phyloP scores from a whole-genome alignment of 2,888 invertebrate genomes.

The Anorthoa munda region DNA sequence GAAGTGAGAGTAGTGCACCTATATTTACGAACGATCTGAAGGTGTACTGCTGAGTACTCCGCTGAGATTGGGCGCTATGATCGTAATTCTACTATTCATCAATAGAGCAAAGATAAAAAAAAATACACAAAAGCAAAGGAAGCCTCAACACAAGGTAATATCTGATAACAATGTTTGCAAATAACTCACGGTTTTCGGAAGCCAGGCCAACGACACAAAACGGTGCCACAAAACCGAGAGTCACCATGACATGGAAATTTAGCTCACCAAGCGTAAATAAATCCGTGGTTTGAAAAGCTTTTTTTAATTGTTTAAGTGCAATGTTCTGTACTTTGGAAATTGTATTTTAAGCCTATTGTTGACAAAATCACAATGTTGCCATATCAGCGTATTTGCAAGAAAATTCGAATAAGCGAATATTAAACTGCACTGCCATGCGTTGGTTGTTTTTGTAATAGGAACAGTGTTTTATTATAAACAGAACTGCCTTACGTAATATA shows the following conservation, averaged over 20 bases:
- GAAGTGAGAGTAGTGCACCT: too few relatives aligned
- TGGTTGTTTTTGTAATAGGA: slow-evolving; percentile 22
- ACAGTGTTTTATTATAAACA: slow-evolving; percentile 7
- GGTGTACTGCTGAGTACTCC: too few relatives aligned
- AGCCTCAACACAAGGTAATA: slow-evolving; percentile 19
- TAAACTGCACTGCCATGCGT: not conserved
- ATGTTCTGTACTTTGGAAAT: slow-evolving; percentile 37
- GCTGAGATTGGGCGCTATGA: too few relatives aligned
- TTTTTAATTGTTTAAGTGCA: slow-evolving; percentile 33
- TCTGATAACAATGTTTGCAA: slow-evolving; percentile 73
- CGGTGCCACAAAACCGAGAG: slow-evolving; percentile 76
- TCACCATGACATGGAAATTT: slow-evolving; percentile 77
- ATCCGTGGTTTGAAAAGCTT: slow-evolving; percentile 27
- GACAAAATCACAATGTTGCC: slow-evolving; percentile 2
- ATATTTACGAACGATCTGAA: too few relatives aligned
- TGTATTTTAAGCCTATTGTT: slow-evolving; percentile 16
- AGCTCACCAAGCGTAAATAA: slow-evolving; percentile 53
- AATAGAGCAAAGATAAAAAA: not conserved
- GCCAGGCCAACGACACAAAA: slow-evolving; percentile 79
- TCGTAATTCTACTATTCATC: not conserved
- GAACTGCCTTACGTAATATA: slow-evolving; percentile 5
- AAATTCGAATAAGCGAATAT: slow-evolving; percentile 7
- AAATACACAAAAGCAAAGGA: not conserved
- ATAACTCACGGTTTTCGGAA: slow-evolving; percentile 73
- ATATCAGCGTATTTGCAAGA: slow-evolving; percentile 9